phyloP scores from a whole-genome alignment of 2,888 invertebrate genomes.

The Apotomis betuletana region DNA sequence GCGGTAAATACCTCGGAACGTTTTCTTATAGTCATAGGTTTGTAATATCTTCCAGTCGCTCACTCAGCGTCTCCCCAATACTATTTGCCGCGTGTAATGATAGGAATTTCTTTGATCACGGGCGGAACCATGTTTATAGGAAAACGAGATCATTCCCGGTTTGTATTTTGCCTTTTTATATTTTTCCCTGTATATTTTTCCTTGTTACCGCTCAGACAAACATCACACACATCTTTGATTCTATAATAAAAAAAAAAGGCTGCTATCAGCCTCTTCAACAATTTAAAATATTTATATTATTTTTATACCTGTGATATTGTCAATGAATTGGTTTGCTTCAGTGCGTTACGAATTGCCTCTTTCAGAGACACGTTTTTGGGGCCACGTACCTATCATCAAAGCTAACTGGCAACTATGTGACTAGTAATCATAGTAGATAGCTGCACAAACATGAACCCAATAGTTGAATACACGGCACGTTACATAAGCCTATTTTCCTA shows the following conservation, averaged over 20 bases:
- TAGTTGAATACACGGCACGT: too few relatives aligned
- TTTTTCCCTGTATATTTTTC: slow-evolving; percentile 21
- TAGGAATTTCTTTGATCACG: slow-evolving; percentile 23
- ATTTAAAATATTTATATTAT: neutral
- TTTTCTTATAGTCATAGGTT: slow-evolving; percentile 14
- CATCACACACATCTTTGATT: slow-evolving; percentile 10
- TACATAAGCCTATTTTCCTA: too few relatives aligned
- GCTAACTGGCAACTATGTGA: too few relatives aligned
- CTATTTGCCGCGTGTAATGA: slow-evolving; percentile 23
- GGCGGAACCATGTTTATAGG: slow-evolving; percentile 19
- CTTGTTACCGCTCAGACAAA: slow-evolving; percentile 12
- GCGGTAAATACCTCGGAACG: slow-evolving; percentile 20
- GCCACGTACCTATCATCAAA: too few relatives aligned
- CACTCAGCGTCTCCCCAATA: slow-evolving; percentile 18
- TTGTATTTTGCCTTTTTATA: slow-evolving; percentile 17
- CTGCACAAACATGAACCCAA: too few relatives aligned
- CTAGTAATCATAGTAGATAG: too few relatives aligned
- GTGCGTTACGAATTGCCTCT: too few relatives aligned
- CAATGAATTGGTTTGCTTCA: too few relatives aligned
- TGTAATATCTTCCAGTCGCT: slow-evolving; percentile 27
- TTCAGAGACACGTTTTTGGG: too few relatives aligned
- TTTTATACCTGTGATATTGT: too few relatives aligned
- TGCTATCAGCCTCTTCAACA: neutral
- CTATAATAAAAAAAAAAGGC: too few relatives aligned
- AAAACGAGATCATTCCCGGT: slow-evolving; percentile 26